phyloP scores from a whole-genome alignment of 2,888 invertebrate species.

The Chaetogeoica ovagalla region DNA sequence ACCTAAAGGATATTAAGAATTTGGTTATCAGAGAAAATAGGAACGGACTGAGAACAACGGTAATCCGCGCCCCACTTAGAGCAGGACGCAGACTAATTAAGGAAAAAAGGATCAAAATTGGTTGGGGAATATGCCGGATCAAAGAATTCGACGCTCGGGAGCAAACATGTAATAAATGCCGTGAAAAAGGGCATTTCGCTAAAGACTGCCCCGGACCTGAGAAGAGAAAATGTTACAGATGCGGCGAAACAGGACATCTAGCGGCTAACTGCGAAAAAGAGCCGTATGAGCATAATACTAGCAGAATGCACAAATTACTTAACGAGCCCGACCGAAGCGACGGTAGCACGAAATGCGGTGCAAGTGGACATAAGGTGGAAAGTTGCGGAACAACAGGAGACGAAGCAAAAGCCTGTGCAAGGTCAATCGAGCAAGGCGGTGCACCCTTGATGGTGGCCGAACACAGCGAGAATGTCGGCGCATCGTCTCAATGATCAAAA shows the following conservation, averaged over 20 bases:
- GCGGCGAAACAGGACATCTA: not conserved
- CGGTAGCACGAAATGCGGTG: too few relatives aligned
- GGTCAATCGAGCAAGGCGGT: too few relatives aligned
- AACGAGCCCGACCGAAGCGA: too few relatives aligned
- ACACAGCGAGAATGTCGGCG: not conserved
- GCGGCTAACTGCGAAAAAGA: not conserved
- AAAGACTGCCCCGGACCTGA: too few relatives aligned
- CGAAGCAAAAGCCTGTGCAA: too few relatives aligned
- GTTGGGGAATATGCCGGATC: not conserved
- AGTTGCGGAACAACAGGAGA: too few relatives aligned
- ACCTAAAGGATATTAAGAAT: not conserved
- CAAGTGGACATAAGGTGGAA: too few relatives aligned
- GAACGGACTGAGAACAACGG: not conserved
- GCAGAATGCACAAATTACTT: too few relatives aligned
- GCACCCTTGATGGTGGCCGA: not conserved
- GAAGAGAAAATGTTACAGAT: not conserved
- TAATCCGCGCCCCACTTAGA: not conserved
- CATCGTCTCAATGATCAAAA: too few relatives aligned
- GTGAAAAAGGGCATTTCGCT: not conserved
- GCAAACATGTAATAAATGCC: not conserved
- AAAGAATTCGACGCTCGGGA: not conserved
- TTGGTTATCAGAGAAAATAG: not conserved
- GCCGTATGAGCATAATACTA: too few relatives aligned
- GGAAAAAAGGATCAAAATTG: not conserved
- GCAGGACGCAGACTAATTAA: not conserved